These are phyloP conservation scores for Sceliomorpha sp. DNA, from an alignment of 2,888 invertebrate genomes.

Conservation along the genomic window DNA sequence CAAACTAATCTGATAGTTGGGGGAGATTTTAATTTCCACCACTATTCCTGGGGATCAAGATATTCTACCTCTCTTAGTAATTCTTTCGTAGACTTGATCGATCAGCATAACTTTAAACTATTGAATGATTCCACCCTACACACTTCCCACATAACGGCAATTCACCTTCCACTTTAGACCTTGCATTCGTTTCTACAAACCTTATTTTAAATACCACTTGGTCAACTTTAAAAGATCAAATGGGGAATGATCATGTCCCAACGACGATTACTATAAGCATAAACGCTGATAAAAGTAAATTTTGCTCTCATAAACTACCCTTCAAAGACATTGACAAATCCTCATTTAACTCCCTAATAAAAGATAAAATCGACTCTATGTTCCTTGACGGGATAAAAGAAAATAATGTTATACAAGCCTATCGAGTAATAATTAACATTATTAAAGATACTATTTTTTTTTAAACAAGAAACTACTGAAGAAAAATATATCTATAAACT, in stretches of 20 bases:
- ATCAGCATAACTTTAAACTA: constrained; percentile 1
- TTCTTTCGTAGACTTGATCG: neutral
- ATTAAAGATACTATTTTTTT: too few relatives aligned
- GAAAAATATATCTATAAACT: too few relatives aligned
- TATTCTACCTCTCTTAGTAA: neutral
- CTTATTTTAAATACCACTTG: constrained; percentile 8
- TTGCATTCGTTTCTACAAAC: constrained; percentile 5
- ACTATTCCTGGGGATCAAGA: constrained; percentile 12
- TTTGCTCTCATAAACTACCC: too few relatives aligned
- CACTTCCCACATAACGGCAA: constrained; percentile 19
- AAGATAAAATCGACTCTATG: too few relatives aligned
- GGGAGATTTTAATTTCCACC: constrained; percentile 31
- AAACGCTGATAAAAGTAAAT: neutral
- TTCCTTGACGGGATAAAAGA: too few relatives aligned
- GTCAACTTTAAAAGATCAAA: neutral
- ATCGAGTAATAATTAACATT: too few relatives aligned
- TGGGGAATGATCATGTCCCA: constrained; percentile 13
- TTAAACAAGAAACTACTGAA: too few relatives aligned
- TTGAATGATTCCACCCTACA: constrained; percentile 6
- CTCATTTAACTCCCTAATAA: too few relatives aligned
- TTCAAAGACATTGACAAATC: too few relatives aligned
- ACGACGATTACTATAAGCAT: neutral
- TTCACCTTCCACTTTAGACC: constrained; percentile 9
- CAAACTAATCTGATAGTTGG: constrained; percentile 9
- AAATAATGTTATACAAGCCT: too few relatives aligned